These are phyloP conservation scores for Equus przewalskii DNA, from an alignment of 2,113 vertebrate species.

Conservation along the genomic window DNA sequence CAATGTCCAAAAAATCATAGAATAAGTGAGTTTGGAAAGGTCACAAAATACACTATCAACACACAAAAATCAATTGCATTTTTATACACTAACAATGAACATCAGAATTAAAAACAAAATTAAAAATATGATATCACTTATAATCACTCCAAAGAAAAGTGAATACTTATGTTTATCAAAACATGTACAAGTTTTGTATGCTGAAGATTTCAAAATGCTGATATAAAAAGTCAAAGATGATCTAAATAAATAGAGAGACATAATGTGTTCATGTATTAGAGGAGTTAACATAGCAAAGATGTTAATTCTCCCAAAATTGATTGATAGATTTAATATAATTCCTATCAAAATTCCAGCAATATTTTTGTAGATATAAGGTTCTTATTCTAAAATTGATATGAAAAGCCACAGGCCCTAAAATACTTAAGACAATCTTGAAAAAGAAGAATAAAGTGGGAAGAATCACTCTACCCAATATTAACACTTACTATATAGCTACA, in stretches of 20 bases:
- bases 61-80: neutral
- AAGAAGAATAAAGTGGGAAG: neutral
- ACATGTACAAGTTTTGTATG: neutral
- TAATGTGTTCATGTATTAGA: neutral
- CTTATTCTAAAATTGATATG: constrained; percentile 1
- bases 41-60: neutral
- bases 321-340: neutral
- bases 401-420: neutral
- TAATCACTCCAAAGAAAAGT: neutral
- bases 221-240: constrained; percentile 2
- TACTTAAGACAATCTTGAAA: neutral
- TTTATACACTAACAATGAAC: constrained; percentile 31
- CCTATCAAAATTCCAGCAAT: neutral
- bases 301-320: neutral
- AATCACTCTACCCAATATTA: constrained; percentile 15
- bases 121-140: neutral
- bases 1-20: neutral
- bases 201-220: constrained; percentile 16
- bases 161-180: constrained; percentile 34
- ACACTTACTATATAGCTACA: neutral
- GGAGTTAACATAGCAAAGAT: neutral
- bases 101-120: constrained; percentile 4
- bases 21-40: neutral
- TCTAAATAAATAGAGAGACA: neutral
- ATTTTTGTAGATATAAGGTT: neutral